Evolutionary conservation across 2,888 invertebrate genomes (phyloP), one percentile per base, ranked within the genome.

Genomic region (Abrostola triplasia): DNA sequence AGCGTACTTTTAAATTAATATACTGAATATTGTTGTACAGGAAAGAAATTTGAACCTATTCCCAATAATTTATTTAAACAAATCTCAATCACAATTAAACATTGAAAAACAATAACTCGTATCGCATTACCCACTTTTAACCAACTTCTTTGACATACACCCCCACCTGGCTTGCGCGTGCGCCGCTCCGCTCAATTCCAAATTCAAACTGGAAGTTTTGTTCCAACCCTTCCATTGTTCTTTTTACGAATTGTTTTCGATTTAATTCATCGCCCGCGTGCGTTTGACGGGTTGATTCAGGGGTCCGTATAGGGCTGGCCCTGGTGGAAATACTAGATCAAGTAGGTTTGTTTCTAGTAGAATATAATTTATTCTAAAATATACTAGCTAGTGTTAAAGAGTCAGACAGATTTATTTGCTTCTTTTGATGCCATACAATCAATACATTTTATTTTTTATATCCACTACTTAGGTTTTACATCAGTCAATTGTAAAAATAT

Each of bases 241-340:
- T 80, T 82, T 80, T 80, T 82, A 76, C 74, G 81, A 79, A 79
- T 81, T 80, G 80, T 81, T 80, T 81, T 81, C 78, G 78, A 77
- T 80, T 80, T 80, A 80, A 80, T 80, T 79, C 79, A 79, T 79
- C 76, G 81, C 58, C 64, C 60, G 81, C 80, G 80, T 80, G 80
- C 76, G 67, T 80, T 78, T 80, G 80, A 80, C 80, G 80, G 82
- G 81, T 81, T 79, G 80, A 75, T 80, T 81, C 77, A 71, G 65
- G 76, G 81, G 71, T 68, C 61, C 38, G 36, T 64, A 37, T 65
- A 79, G 79, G 81, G 79, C 10, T 79, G 81, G 11, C 48, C n/a
- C 60, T 38, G 44, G 35, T 40, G 44, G 51, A 57, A 67, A 59
- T 48, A 63, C 53, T 40, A 13, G 8, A 1, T 7, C 40, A 58